phyloP scores from a whole-genome alignment of 2,888 invertebrate genomes.

The Cheilosia impressa region DNA sequence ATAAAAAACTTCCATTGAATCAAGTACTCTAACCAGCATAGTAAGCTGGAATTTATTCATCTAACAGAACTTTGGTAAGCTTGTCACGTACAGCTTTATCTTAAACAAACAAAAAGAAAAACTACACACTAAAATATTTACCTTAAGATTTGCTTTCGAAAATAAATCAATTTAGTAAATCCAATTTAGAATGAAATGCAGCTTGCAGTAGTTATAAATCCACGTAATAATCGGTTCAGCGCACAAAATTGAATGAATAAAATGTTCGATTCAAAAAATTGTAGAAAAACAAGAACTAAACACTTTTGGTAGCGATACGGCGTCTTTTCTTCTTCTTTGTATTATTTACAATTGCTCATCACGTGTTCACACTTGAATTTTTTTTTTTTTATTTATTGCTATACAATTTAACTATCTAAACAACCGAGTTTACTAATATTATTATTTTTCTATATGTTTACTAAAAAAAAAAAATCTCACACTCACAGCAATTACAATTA shows the following conservation, averaged over 20 bases:
- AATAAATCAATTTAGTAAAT: slow-evolving; percentile 41
- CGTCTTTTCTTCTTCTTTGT: slow-evolving; percentile 26
- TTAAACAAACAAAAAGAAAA: not conserved
- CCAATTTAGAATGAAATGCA: slow-evolving; percentile 37
- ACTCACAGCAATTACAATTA: slow-evolving; percentile 11
- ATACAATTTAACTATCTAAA: slow-evolving; percentile 55
- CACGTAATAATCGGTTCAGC: slow-evolving; percentile 16
- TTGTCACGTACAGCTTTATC: not conserved
- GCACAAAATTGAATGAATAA: not conserved
- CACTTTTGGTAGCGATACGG: slow-evolving; percentile 44
- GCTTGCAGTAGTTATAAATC: slow-evolving; percentile 27
- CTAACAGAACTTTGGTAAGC: not conserved
- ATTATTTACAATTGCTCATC: slow-evolving; percentile 25
- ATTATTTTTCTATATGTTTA: slow-evolving; percentile 44
- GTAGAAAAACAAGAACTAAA: slow-evolving; percentile 2
- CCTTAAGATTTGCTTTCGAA: slow-evolving; percentile 58
- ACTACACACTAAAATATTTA: slow-evolving; percentile 6
- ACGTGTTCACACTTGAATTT: slow-evolving; percentile 53
- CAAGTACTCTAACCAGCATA: too few relatives aligned
- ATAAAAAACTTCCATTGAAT: not conserved
- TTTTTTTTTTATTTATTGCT: slow-evolving; percentile 27
- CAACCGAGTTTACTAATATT: slow-evolving; percentile 42
- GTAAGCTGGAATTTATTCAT: slow-evolving; percentile 29
- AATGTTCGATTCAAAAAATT: slow-evolving; percentile 45
- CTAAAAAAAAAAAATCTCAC: slow-evolving; percentile 30